Conservation (phyloP, 2,113 vertebrate species). For the Myrmecobius fasciatus region DNA sequence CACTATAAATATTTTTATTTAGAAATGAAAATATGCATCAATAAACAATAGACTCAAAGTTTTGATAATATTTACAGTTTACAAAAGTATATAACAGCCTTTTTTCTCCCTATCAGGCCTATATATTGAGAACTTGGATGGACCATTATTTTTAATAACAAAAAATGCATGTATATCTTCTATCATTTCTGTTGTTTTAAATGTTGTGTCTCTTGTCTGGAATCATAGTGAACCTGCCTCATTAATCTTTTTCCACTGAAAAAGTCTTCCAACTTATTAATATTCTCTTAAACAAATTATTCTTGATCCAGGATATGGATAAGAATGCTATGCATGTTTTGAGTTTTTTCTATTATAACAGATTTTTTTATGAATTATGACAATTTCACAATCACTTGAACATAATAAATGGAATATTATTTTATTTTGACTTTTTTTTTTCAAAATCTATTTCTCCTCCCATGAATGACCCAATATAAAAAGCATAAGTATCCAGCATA, state of each 20-base stretch:
- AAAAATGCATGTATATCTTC: constrained; percentile 66
- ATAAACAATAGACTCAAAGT: constrained; percentile 66
- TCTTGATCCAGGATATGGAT: constrained; percentile 79
- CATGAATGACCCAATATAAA: constrained; percentile 24
- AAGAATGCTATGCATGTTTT: constrained; percentile 55
- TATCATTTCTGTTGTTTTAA: constrained; percentile 65
- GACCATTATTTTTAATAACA: constrained; percentile 71
- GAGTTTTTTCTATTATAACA: constrained; percentile 71
- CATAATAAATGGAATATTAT: constrained; percentile 78
- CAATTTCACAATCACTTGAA: constrained; percentile 63
- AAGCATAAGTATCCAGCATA: constrained; percentile 47
- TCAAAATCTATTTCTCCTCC: not conserved
- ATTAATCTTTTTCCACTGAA: constrained; percentile 71
- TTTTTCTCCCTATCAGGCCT: constrained; percentile 51
- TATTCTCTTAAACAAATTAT: constrained; percentile 80
- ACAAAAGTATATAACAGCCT: constrained; percentile 44
- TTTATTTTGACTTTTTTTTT: constrained; percentile 65
- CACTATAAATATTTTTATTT: constrained; percentile 78
- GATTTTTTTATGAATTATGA: constrained; percentile 77
- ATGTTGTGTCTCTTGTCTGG: constrained; percentile 69
- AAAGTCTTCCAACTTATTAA: constrained; percentile 76
- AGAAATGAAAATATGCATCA: constrained; percentile 69
- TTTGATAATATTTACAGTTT: constrained; percentile 59
- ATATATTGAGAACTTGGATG: constrained; percentile 51
- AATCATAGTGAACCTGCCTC: constrained; percentile 75